A percentile compares a stretch with the other conserved stretches of the same genome.
Conservation (phyloP, 2,113 vertebrate species). For the Motacilla tschutschensis region DNA sequence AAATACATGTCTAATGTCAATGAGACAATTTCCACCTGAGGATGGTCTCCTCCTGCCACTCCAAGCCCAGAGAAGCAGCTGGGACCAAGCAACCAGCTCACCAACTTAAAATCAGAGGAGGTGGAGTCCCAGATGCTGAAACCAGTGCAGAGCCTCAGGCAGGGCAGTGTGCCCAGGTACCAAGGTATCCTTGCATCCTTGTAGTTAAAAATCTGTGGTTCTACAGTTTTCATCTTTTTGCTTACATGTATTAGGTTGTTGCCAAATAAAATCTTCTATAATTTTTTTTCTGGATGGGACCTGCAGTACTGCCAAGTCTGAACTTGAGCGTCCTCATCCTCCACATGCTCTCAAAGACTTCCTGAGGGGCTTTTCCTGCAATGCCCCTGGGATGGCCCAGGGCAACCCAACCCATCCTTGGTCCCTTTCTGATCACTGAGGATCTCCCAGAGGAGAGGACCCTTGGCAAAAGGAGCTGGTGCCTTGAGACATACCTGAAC, state of each 20-base stretch:
- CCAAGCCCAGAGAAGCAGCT: not conserved
- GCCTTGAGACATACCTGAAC: not conserved
- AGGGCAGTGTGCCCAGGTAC: rapidly evolving
- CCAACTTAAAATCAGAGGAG: not conserved
- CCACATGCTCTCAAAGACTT: not conserved
- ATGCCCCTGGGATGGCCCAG: not conserved
- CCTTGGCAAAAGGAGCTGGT: not conserved
- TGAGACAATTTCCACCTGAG: not conserved
- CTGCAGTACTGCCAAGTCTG: not conserved
- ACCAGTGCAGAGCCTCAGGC: not conserved
- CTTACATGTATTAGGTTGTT: not conserved
- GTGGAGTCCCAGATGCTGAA: not conserved
- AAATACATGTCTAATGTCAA: not conserved
- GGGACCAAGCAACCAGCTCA: not conserved
- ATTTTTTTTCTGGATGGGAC: not conserved
- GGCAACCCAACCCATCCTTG: not conserved
- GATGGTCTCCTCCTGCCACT: not conserved
- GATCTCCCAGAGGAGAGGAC: not conserved
- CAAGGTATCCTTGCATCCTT: not conserved
- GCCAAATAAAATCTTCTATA: not conserved
- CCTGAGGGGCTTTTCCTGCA: not conserved
- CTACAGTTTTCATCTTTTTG: not conserved
- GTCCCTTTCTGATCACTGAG: not conserved
- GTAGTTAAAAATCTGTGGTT: not conserved
- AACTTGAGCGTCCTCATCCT: not conserved